Evolutionary conservation across 2,797 vertebrate genomes (phyloP).

Genomic region (Amphiprion clarkii): DNA sequence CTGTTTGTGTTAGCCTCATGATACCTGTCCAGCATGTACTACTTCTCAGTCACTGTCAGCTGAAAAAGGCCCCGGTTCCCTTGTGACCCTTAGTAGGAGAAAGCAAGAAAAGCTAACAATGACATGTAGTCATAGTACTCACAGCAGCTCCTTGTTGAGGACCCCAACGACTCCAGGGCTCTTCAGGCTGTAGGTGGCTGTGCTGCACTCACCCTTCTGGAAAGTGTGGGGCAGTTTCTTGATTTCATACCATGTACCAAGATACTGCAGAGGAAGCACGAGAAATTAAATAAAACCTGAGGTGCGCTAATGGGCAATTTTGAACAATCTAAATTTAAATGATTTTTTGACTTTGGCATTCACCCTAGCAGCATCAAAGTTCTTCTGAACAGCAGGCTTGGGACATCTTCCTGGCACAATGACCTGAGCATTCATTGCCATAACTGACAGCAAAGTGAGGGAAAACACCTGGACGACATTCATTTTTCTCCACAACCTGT

Average conservation of each 20-base stretch:
- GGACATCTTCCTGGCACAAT: conserved; percentile 86
- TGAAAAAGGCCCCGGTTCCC: too few species aligned
- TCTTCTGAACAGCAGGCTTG: conserved; percentile 82
- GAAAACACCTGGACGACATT: conserved; percentile 72
- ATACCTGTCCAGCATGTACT: too few species aligned
- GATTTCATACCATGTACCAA: conserved; percentile 90
- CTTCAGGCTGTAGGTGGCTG: conserved; percentile 86
- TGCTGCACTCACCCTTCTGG: conserved; percentile 87
- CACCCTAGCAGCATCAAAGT: conserved; percentile 78
- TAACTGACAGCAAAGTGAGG: conserved; percentile 74
- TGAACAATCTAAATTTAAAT: too few species aligned
- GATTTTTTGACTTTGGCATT: background rate
- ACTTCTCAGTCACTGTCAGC: too few species aligned
- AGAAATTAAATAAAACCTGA: background rate
- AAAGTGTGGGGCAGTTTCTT: conserved; percentile 85
- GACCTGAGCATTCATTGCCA: conserved; percentile 80
- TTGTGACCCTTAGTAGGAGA: too few species aligned
- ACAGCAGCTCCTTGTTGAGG: conserved; percentile 88
- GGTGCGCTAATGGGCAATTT: background rate
- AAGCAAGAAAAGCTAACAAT: too few species aligned
- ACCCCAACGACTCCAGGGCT: conserved; percentile 86
- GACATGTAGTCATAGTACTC: conserved; percentile 62
- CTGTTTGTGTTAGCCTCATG: too few species aligned
- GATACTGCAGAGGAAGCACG: conserved; percentile 81
- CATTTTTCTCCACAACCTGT: conserved; percentile 66